Evolutionary conservation across 2,888 invertebrate genomes (phyloP).

Genomic region (Heliconius ismenius): DNA sequence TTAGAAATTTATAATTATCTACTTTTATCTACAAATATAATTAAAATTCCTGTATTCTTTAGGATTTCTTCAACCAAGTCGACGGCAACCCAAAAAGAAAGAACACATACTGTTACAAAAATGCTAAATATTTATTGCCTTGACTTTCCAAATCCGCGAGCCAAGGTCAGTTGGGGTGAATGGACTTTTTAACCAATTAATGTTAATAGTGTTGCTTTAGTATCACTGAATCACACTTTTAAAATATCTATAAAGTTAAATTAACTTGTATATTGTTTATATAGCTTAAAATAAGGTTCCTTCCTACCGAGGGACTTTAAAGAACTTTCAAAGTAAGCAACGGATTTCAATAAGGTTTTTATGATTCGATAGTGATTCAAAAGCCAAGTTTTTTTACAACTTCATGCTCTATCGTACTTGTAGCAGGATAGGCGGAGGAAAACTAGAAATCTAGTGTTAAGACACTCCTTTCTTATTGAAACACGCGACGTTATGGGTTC

Average conservation of each 20-base stretch:
- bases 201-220: conserved; percentile 33
- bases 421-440: too few species aligned
- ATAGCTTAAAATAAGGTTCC: not conserved
- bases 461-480: too few species aligned
- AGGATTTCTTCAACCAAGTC: conserved; percentile 7
- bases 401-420: not conserved
- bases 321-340: too few species aligned
- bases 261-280: not conserved
- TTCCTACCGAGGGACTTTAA: not conserved
- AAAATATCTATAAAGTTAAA: conserved; percentile 14
- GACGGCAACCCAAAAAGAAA: conserved; percentile 46
- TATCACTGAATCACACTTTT: conserved; percentile 11
- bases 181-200: conserved; percentile 43
- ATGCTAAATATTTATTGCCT: conserved; percentile 50
- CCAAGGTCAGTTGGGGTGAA: conserved; percentile 52
- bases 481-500: too few species aligned
- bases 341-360: too few species aligned
- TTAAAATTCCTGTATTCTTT: not conserved
- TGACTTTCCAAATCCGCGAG: conserved; percentile 52
- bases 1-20: not conserved
- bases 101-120: conserved; percentile 52
- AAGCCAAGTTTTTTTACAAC: too few species aligned
- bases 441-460: too few species aligned
- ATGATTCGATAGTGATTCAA: too few species aligned
- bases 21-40: not conserved